Base-by-base conservation (phyloP, 2,888 invertebrate species). In the Aphodius sticticus region DNA sequence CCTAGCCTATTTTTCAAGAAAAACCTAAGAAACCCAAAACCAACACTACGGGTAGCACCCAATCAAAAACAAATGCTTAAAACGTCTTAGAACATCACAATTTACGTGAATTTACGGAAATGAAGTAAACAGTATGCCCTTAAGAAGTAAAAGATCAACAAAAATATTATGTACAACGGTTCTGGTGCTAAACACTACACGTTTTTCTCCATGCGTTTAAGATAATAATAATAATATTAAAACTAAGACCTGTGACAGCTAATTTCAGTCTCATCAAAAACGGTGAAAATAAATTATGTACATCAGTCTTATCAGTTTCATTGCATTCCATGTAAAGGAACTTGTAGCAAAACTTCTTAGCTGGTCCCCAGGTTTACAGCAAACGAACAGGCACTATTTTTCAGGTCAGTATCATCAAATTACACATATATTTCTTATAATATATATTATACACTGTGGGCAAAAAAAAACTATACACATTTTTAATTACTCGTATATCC, bases 281-380 rank as follows among this genome's bases (percentile, higher is more conserved):
- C 80, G 79, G 80, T 81, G 79, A 80, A 78, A 72, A 79, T 76
- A 81, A 81, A 80, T 77, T 53, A 74, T 81, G 79, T 81, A 80
- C 80, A 81, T 89, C 89, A 89, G 89, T 89, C 89, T 89, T 88
- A 88, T 87, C 85, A 87, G 88, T 88, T 88, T 85, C 88, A 85
- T 78, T 53, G 53, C 53, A 80, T 86, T 86, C 87, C 87, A 83
- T 81, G 81, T 81, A 81, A 84, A 86, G 87, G 88, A 87, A 87
- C 87, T 87, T 87, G 87, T 87, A 87, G 87, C 87, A 88, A 88
- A 87, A 53, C 53, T 53, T 83, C 83, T 84, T 83, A 82, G 84
- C 83, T 84, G 82, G 82, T 84, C 82, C 26, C 82, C 82, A 81
- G 83, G 83, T 82, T 83, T 82, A 82, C 69, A 81, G 81, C 84